These are phyloP conservation scores for Coptodon bakossiorum DNA, from an alignment of 2,113 vertebrate genomes.

Conservation along the genomic window DNA sequence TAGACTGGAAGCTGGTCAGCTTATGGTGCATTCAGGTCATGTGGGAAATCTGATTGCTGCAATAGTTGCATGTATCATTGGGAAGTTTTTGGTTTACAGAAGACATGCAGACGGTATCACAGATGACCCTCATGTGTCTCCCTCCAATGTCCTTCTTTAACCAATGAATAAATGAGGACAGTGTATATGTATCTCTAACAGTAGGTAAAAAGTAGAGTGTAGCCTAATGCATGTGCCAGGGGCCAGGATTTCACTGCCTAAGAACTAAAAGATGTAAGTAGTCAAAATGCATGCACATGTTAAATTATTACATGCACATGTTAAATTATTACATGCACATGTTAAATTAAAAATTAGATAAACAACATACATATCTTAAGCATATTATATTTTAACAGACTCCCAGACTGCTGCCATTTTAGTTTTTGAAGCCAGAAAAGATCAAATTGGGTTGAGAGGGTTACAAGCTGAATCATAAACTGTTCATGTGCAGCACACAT, in stretches of 20 bases:
- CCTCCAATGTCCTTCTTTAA: background rate
- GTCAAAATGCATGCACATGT: background rate
- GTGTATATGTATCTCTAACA: background rate
- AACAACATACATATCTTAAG: background rate
- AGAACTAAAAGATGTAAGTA: background rate
- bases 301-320: background rate
- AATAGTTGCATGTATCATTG: background rate
- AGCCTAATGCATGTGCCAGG: background rate
- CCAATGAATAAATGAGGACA: background rate
- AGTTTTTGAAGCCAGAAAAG: background rate
- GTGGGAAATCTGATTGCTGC: background rate
- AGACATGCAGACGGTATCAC: background rate
- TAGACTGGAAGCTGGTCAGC: background rate
- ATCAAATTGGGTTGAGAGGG: background rate
- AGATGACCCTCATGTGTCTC: background rate
- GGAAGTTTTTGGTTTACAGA: background rate
- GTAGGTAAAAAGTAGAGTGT: background rate
- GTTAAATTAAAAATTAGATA: background rate
- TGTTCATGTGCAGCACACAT: background rate
- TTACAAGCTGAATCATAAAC: background rate
- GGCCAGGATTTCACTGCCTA: background rate
- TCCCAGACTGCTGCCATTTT: background rate
- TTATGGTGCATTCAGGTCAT: background rate
- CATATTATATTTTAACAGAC: background rate
- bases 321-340: background rate